phyloP scores from a whole-genome alignment of 2,113 vertebrate species.

The Trichomycterus rosablanca region DNA sequence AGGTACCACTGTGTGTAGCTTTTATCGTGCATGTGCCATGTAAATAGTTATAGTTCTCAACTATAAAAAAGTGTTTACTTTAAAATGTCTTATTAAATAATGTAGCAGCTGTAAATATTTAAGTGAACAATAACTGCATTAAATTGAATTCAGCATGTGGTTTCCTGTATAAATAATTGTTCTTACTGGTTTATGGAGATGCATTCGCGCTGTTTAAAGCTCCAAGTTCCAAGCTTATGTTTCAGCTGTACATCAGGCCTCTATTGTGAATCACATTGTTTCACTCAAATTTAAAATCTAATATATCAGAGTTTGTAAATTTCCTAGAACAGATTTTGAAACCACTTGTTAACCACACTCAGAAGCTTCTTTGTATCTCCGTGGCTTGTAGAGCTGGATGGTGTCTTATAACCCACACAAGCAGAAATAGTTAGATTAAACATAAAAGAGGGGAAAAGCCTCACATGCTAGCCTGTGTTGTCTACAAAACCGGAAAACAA shows the following conservation, averaged over 20 bases:
- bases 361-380: slow-evolving; percentile 18
- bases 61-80: too few relatives aligned
- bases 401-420: slow-evolving; percentile 43
- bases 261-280: slow-evolving; percentile 11
- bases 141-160: too few relatives aligned
- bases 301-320: slow-evolving; percentile 34
- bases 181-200: too few relatives aligned
- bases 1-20: too few relatives aligned
- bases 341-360: slow-evolving; percentile 52
- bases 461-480: slow-evolving; percentile 46
- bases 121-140: slow-evolving; percentile 18
- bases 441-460: slow-evolving; percentile 37
- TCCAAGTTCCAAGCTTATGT: neutral
- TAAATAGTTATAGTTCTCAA: too few relatives aligned
- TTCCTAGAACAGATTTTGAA: slow-evolving; percentile 42
- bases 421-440: slow-evolving; percentile 49
- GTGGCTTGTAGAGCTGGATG: slow-evolving; percentile 38
- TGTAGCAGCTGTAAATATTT: slow-evolving; percentile 3
- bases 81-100: too few relatives aligned
- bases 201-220: too few relatives aligned
- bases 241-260: neutral
- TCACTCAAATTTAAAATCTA: slow-evolving; percentile 38
- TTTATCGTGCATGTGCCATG: too few relatives aligned
- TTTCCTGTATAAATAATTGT: too few relatives aligned
- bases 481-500: slow-evolving; percentile 52